Conservation (phyloP, 2,797 vertebrate genomes). For the Falco columbarius region DNA sequence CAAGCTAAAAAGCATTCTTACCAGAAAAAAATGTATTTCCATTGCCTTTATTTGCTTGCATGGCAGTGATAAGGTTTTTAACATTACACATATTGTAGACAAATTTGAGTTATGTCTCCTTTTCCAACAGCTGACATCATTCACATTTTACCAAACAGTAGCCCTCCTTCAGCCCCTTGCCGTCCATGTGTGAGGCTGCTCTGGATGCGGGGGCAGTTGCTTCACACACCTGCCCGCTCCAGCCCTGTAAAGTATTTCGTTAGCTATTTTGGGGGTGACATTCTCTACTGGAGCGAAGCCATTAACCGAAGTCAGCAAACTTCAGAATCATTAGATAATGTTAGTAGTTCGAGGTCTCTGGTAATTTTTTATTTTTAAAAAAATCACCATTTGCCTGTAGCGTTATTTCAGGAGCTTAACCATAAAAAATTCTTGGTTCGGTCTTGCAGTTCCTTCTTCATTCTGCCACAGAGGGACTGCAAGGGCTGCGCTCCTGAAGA, state of each 20-base stretch:
- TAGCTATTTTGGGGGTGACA: background rate
- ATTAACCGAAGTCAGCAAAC: background rate
- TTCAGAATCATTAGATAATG: background rate
- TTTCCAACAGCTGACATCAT: background rate
- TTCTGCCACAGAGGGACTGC: background rate
- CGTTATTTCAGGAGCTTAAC: background rate
- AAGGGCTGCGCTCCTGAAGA: background rate
- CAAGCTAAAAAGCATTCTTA: background rate
- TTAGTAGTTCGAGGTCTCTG: background rate
- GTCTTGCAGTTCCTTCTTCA: background rate
- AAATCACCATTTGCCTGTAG: background rate
- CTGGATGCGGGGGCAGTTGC: rapidly evolving
- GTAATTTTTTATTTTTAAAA: background rate
- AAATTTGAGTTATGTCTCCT: background rate
- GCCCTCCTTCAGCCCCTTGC: background rate
- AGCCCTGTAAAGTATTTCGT: background rate
- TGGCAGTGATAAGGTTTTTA: background rate
- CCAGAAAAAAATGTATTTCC: background rate
- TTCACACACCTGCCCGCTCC: background rate
- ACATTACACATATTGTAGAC: rapidly evolving
- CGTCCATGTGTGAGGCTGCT: background rate
- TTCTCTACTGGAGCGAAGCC: background rate
- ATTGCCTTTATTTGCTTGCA: background rate
- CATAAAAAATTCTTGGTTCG: background rate
- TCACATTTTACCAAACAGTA: rapidly evolving